Evolutionary conservation across 2,797 vertebrate genomes (phyloP), one percentile per base, ranked within the genome.

Genomic region (Molossus molossus): DNA sequence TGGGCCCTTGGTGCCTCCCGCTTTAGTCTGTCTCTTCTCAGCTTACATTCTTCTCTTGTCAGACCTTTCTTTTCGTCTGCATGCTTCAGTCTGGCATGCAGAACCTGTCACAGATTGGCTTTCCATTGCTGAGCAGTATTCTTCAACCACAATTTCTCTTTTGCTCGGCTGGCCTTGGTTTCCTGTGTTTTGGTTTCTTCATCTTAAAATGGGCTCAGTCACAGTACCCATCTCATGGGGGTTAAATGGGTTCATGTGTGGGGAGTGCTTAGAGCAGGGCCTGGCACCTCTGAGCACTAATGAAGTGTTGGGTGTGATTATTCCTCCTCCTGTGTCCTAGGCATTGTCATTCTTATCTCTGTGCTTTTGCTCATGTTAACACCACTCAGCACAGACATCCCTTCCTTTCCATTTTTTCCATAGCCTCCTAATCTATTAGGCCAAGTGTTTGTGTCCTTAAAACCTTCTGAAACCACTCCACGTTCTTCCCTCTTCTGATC

Each of bases 111-210:
- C 69, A 12, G 67, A 25, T 23, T 65, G 73, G n/a, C 70, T 58
- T n/a, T n/a, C 75, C 45, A 12, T 45, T 62, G 7, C 1, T 67
- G 55, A 60, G 12, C 50, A 2, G 27, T 55, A 2, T 25, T 37
- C 45, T 76, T 77, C 9, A 69, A 3, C 33, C 33, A 3, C 1
- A 67, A 33, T 58, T 45, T 57, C 45, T 67, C 4, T 83, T 64
- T 87, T 58, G 29, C 9, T 91, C 3, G 5, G 4, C 83, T 53
- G 55, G 29, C 33, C 25, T 57, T 25, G 17, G 25, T n/a, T 77
- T 80, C 67, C 65, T 33, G 14, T 45, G 93, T 45, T 21, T 92
- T 17, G 11, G 53, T 85, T 86, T 70, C 55, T 94, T 89, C 9
- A 9, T 90, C 62, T 64, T 73, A 48, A 90, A 53, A 15, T 29